phyloP scores from a whole-genome alignment of 30 jellyfish, hydroid and myxozoan species.

The Catostylus mosaicus region DNA sequence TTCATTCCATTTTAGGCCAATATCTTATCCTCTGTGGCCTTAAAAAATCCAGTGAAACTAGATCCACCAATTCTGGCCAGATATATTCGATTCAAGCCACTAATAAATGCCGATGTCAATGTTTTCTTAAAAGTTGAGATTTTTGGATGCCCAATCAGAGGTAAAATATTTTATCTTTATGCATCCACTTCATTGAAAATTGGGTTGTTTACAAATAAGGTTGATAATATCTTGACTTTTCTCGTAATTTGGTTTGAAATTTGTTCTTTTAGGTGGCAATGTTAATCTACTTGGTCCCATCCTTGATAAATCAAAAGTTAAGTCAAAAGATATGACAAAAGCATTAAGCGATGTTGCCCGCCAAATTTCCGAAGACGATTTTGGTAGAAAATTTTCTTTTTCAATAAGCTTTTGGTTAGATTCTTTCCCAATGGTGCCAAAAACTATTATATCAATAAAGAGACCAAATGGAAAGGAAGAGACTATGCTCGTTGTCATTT shows the following conservation, averaged over 20 bases:
- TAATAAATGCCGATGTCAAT: neutral
- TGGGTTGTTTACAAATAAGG: no score
- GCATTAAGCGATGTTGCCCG: neutral
- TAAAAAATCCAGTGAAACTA: neutral
- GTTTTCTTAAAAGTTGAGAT: conserved; percentile 30
- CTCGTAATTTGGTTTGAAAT: no score
- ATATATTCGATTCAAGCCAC: conserved; percentile 25
- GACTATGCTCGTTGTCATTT: neutral
- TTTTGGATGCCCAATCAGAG: conserved; percentile 35
- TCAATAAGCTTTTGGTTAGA: conserved; percentile 40
- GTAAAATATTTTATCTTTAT: conserved; percentile 2
- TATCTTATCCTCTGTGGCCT: conserved; percentile 3
- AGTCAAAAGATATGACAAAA: neutral
- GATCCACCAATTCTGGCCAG: conserved; percentile 20
- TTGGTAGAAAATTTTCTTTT: conserved; percentile 32
- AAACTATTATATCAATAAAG: conserved; percentile 4
- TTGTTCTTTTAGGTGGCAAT: neutral
- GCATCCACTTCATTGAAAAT: no score
- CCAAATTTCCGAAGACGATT: conserved; percentile 20
- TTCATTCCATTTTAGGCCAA: neutral
- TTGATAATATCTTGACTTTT: no score
- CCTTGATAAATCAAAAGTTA: neutral
- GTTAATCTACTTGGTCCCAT: conserved; percentile 8
- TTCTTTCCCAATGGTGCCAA: conserved; percentile 50
- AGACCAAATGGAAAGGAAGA: conserved; percentile 10